phyloP scores from a whole-genome alignment of 2,113 vertebrate genomes.

The Sphaerodactylus townsendi region DNA sequence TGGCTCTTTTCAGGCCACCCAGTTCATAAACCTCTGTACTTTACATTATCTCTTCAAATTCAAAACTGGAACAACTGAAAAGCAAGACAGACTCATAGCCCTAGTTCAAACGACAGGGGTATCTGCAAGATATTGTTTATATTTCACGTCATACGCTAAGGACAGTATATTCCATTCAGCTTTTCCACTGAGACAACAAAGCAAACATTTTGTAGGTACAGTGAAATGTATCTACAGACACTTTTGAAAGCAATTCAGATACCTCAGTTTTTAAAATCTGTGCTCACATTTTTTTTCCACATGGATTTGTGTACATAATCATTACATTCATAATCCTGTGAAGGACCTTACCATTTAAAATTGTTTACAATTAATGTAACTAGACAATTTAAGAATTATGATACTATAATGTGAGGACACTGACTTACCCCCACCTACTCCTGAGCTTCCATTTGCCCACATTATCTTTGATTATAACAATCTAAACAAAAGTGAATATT shows the following conservation, averaged over 20 bases:
- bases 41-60: not conserved
- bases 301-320: not conserved
- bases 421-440: not conserved
- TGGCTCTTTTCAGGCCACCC: not conserved
- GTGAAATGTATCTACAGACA: not conserved
- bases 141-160: not conserved
- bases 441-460: not conserved
- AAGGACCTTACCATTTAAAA: not conserved
- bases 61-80: not conserved
- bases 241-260: not conserved
- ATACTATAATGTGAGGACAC: not conserved
- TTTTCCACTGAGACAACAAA: not conserved
- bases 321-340: not conserved
- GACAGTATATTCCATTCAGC: not conserved
- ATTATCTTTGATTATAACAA: not conserved
- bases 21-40: conserved; percentile 23
- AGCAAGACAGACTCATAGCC: not conserved
- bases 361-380: not conserved
- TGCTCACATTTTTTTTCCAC: not conserved
- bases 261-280: not conserved
- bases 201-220: not conserved
- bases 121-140: not conserved
- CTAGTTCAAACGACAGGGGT: not conserved
- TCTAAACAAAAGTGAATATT: not conserved
- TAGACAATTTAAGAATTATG: not conserved